Percentiles rank a stretch among this genome's conserved stretches.
Conservation (phyloP, 1,140 invertebrate genomes). For the Polypedilum pembai region DNA sequence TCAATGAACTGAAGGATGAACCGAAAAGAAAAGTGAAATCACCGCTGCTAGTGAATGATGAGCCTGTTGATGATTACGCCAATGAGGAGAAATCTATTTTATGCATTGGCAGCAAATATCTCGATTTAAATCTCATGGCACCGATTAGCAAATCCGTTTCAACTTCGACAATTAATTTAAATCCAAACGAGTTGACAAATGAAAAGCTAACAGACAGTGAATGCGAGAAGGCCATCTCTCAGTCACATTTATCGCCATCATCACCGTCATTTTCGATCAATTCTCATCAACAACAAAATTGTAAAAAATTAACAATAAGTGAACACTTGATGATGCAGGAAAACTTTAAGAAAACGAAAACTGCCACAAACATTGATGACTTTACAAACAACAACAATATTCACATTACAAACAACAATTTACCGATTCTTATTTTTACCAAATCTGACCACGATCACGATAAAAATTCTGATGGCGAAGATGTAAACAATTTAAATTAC, state of each 20-base stretch:
- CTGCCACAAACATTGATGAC: background rate
- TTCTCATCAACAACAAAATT: background rate
- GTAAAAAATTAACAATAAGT: background rate
- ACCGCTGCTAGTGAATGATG: background rate
- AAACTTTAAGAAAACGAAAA: slow-evolving; percentile 4
- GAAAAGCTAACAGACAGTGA: background rate
- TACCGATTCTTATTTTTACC: too few relatives aligned
- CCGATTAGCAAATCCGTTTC: background rate
- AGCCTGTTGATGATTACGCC: background rate
- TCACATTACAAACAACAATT: background rate
- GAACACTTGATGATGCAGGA: background rate
- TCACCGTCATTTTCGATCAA: background rate
- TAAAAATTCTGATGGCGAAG: background rate
- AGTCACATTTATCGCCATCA: slow-evolving; percentile 5
- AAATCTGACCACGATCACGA: background rate
- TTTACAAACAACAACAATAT: background rate
- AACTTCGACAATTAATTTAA: background rate
- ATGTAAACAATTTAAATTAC: background rate
- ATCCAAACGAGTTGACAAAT: background rate
- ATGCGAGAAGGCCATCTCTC: background rate
- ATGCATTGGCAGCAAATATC: slow-evolving; percentile 3
- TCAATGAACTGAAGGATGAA: background rate
- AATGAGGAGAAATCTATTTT: slow-evolving; percentile 22
- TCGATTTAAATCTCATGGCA: background rate
- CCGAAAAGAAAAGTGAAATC: background rate